Evolutionary conservation across 1,140 invertebrate genomes (phyloP).

Genomic region (Akabosia matsudoensis): DNA sequence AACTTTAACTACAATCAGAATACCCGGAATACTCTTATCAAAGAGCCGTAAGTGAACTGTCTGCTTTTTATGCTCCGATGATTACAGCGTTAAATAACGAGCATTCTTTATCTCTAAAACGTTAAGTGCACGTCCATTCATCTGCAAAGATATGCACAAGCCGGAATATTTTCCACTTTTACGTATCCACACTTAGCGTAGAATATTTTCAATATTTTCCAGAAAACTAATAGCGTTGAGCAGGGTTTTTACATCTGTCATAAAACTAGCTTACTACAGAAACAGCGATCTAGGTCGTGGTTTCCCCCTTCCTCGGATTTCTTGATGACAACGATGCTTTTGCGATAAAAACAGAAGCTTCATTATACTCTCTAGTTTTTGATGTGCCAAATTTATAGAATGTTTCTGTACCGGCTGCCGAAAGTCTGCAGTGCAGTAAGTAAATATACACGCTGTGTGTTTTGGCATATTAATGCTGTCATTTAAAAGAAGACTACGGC

Average conservation of each 20-base stretch:
- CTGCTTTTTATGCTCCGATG: neutral
- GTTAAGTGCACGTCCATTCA: too few relatives aligned
- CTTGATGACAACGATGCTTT: too few relatives aligned
- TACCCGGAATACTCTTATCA: conserved; percentile 22
- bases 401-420: neutral
- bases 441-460: neutral
- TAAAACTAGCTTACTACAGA: neutral
- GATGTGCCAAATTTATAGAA: neutral
- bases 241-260: neutral
- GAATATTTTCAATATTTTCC: neutral
- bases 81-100: neutral
- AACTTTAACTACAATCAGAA: conserved; percentile 28
- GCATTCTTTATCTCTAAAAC: too few relatives aligned
- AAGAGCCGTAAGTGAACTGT: conserved; percentile 28
- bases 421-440: neutral
- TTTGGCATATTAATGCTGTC: neutral
- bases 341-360: neutral
- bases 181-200: too few relatives aligned
- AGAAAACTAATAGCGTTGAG: neutral
- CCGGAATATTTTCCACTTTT: too few relatives aligned
- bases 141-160: too few relatives aligned
- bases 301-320: too few relatives aligned
- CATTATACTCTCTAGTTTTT: neutral
- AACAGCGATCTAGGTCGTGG: neutral
- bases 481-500: neutral